Conservation (phyloP, 2,797 vertebrate species). For the Liparis tanakae region DNA sequence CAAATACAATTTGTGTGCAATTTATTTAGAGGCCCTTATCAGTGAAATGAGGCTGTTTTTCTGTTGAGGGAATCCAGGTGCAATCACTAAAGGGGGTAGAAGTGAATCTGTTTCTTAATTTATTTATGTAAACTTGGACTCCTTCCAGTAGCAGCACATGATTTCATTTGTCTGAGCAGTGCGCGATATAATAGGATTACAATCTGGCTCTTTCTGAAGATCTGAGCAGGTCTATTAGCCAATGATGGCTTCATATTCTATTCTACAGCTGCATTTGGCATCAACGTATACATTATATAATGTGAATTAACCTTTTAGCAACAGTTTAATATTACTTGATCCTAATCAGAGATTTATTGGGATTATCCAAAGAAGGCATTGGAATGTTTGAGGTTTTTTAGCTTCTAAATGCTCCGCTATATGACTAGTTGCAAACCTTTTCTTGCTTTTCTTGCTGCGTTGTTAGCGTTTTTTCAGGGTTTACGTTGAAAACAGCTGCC, state of each 20-base stretch:
- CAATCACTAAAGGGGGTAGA: slow-evolving; percentile 74
- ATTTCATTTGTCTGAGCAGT: slow-evolving; percentile 81
- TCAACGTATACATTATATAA: slow-evolving; percentile 20
- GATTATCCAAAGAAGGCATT: too few species aligned
- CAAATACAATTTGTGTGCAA: slow-evolving; percentile 49
- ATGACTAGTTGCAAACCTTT: neutral
- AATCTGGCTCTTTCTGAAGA: slow-evolving; percentile 72
- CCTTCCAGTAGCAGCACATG: slow-evolving; percentile 77
- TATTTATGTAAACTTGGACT: slow-evolving; percentile 81
- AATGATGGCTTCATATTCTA: slow-evolving; percentile 31
- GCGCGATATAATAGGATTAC: slow-evolving; percentile 79
- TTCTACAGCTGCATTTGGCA: slow-evolving; percentile 26
- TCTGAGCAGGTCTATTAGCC: slow-evolving; percentile 64
- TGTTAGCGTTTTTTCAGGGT: neutral
- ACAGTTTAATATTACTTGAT: neutral
- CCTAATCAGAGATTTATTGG: too few species aligned
- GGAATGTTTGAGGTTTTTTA: too few species aligned
- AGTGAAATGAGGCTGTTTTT: slow-evolving; percentile 64
- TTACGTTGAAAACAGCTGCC: neutral
- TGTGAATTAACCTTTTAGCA: slow-evolving; percentile 4
- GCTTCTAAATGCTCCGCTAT: too few species aligned
- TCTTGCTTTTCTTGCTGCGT: neutral
- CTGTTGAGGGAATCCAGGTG: slow-evolving; percentile 72
- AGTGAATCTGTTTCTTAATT: slow-evolving; percentile 80
- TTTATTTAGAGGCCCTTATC: slow-evolving; percentile 74